Conservation (phyloP, 1,140 invertebrate species). For the Megalonaias nervosa region DNA sequence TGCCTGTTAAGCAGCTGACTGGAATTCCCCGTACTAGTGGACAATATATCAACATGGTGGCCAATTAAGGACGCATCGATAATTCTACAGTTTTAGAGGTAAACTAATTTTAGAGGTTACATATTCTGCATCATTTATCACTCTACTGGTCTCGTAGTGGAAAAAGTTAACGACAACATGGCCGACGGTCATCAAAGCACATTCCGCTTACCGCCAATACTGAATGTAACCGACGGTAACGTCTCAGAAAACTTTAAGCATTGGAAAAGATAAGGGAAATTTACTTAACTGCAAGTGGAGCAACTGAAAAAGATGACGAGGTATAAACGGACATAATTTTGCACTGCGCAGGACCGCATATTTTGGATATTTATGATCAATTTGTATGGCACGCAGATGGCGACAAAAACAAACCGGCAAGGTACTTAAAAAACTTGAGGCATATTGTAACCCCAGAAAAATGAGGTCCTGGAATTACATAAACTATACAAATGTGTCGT, state of each 20-base stretch:
- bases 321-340: too few relatives aligned
- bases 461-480: slow-evolving; percentile 22
- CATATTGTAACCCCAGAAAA: slow-evolving; percentile 26
- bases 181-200: too few relatives aligned
- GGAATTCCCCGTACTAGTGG: too few relatives aligned
- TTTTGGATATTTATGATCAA: slow-evolving; percentile 19
- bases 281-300: neutral
- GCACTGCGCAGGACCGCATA: slow-evolving; percentile 10
- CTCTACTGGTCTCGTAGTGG: too few relatives aligned
- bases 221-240: neutral
- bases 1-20: too few relatives aligned
- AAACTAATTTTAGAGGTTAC: too few relatives aligned
- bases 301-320: slow-evolving; percentile 1
- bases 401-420: slow-evolving; percentile 11
- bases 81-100: too few relatives aligned
- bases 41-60: too few relatives aligned
- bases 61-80: too few relatives aligned
- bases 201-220: too few relatives aligned
- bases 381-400: slow-evolving; percentile 13
- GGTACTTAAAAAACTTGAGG: slow-evolving; percentile 22
- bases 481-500: slow-evolving; percentile 3
- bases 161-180: too few relatives aligned
- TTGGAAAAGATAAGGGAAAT: slow-evolving; percentile 23
- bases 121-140: too few relatives aligned
- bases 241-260: slow-evolving; percentile 11